Evolutionary conservation across 1,140 invertebrate genomes (phyloP), one percentile per base, ranked within the genome.

Genomic region (Sarcophaga peregrina): DNA sequence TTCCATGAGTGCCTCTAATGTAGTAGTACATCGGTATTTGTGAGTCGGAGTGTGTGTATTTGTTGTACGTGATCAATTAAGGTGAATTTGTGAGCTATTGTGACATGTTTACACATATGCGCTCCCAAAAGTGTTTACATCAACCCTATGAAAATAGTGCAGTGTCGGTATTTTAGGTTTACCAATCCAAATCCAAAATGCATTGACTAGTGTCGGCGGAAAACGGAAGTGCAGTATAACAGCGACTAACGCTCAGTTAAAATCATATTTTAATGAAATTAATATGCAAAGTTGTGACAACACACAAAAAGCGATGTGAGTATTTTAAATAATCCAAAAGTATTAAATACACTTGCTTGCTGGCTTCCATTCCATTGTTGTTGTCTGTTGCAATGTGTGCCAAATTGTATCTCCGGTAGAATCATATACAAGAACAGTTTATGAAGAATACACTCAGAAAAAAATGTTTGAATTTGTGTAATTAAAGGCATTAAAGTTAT

Each of bases 201-300:
- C 75, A 78, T 37, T 37, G 25, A 50, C 75, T 20, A 78, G 15
- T 78, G 50, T 47, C 75, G 47, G 47, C 25, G 17, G 9, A 78
- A 52, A 78, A 78, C 75, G 75, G 75, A 78, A 78, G 75, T 78
- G 75, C 75, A 78, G 75, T 78, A 47, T 78, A 78, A 78, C 25
- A 37, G 25, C 75, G 75, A 78, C 75, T 78, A 50, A 1, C 37
- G 62, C 17, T 72, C n/a, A 68, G 47, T 78, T 78, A 17, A 78
- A 78, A 78, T 78, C 75, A 46, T 68, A 45, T 46, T 72, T 48
- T 88, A 88, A 88, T 88, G 87, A 86, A 88, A 88, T 88, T 88
- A 88, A 88, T 88, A 88, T 88, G 87, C 87, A 88, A 88, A 88
- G 88, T 88, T 86, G 87, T 88, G 87, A 88, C 87, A 88, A 81